Evolutionary conservation across 1,140 invertebrate species (phyloP).

Genomic region (Leptinotarsa texana): DNA sequence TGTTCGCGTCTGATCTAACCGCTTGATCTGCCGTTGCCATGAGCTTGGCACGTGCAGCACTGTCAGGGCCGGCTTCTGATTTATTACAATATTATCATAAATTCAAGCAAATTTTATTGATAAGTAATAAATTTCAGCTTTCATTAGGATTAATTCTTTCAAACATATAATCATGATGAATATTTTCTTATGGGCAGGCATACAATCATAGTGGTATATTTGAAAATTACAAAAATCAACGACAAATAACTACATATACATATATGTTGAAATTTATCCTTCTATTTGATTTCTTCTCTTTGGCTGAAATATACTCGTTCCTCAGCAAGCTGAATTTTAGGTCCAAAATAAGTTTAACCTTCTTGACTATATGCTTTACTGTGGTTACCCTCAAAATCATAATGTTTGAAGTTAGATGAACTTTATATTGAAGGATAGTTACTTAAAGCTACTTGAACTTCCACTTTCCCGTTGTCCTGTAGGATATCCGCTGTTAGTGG

Average conservation of each 20-base stretch:
- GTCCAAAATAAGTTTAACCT: slow-evolving; percentile 86
- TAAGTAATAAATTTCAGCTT: no score
- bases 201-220: neutral
- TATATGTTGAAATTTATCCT: slow-evolving; percentile 18
- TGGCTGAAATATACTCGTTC: slow-evolving; percentile 72
- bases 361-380: slow-evolving; percentile 78
- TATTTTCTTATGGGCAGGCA: no score
- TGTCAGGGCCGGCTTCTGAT: no score
- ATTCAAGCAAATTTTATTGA: no score
- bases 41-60: no score
- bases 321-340: slow-evolving; percentile 75
- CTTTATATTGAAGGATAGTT: slow-evolving; percentile 56
- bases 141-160: no score
- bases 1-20: no score
- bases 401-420: slow-evolving; percentile 74
- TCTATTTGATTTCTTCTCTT: slow-evolving; percentile 64
- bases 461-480: slow-evolving; percentile 9
- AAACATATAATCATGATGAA: no score
- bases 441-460: slow-evolving; percentile 38
- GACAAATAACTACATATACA: neutral
- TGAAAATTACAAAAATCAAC: neutral
- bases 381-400: slow-evolving; percentile 84
- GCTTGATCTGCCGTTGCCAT: no score
- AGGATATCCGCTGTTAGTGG: slow-evolving; percentile 33
- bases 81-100: no score